These are phyloP conservation scores for Celastrina argiolus DNA, from an alignment of 2,888 invertebrate genomes.

Conservation along the genomic window DNA sequence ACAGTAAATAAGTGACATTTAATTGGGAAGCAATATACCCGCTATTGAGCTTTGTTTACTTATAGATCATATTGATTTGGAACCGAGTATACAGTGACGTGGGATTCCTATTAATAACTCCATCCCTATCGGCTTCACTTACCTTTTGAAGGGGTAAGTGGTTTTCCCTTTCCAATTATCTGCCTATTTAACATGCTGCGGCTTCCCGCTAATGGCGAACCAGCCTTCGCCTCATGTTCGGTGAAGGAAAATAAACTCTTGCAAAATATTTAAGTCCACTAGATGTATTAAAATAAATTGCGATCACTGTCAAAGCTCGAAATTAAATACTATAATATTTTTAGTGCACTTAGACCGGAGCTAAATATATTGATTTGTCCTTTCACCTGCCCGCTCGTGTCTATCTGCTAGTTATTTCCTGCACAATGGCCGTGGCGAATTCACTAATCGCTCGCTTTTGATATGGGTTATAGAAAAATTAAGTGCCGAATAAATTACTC, in stretches of 20 bases:
- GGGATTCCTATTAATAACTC: no score
- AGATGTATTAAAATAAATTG: not conserved
- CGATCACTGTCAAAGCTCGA: not conserved
- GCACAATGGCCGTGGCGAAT: not conserved
- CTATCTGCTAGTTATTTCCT: not conserved
- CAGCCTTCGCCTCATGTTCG: no score
- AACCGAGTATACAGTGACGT: no score
- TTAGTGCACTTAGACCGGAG: not conserved
- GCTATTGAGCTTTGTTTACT: no score
- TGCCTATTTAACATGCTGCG: no score
- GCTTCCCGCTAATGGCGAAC: no score
- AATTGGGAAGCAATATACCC: no score
- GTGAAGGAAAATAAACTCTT: not conserved
- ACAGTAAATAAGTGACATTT: no score
- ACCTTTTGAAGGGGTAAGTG: no score
- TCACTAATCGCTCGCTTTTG: not conserved
- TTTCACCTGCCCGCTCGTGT: slow-evolving; percentile 5
- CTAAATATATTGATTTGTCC: not conserved
- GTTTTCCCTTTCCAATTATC: no score
- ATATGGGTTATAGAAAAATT: not conserved
- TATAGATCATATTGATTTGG: no score
- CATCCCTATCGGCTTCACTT: no score
- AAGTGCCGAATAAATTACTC: not conserved
- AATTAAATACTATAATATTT: not conserved
- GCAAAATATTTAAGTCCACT: not conserved